Conservation (phyloP, 2,797 vertebrate species). For the Coilia nasus region DNA sequence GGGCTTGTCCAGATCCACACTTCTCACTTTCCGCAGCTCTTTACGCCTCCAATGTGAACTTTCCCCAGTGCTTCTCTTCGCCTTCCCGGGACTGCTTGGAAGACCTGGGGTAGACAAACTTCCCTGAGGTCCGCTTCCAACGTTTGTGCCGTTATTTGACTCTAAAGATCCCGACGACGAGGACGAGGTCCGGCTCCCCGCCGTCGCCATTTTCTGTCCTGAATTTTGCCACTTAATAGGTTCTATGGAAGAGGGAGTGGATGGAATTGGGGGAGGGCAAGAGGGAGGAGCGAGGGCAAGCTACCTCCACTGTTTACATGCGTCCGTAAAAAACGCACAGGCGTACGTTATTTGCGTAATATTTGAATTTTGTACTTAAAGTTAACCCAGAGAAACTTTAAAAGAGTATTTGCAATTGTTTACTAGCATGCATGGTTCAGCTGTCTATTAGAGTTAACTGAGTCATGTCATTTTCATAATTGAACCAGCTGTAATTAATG, state of each 20-base stretch:
- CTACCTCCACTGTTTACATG: constrained; percentile 50
- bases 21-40: constrained; percentile 85
- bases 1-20: constrained; percentile 80
- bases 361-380: not conserved
- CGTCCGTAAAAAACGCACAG: constrained; percentile 36
- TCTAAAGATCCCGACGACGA: constrained; percentile 77
- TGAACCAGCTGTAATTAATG: no score
- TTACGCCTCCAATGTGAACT: constrained; percentile 81
- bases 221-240: constrained; percentile 69
- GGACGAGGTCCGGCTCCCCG: constrained; percentile 79
- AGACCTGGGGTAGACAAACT: constrained; percentile 41
- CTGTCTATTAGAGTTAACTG: no score
- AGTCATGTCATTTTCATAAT: no score
- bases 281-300: constrained; percentile 48
- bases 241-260: constrained; percentile 67
- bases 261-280: constrained; percentile 60
- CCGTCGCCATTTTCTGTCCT: constrained; percentile 86
- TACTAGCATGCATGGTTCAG: no score
- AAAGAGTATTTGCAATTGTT: no score
- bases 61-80: constrained; percentile 64
- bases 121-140: constrained; percentile 50
- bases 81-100: constrained; percentile 59
- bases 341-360: constrained; percentile 35
- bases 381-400: not conserved
- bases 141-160: constrained; percentile 56